Conservation (phyloP, 2,797 vertebrate genomes). For the Prunella strophiata region DNA sequence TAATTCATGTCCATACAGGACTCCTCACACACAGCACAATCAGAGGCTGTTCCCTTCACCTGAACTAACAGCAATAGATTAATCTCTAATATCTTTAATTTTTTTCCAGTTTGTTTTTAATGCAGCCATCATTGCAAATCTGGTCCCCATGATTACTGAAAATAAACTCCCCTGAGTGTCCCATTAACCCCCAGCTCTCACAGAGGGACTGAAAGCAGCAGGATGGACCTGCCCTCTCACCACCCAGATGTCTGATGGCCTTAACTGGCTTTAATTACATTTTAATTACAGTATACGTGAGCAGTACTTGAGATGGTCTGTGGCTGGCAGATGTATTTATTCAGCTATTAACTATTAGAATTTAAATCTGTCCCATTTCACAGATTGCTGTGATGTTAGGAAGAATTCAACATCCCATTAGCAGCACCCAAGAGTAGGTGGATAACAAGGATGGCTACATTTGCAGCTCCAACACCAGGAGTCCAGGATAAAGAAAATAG, state of each 20-base stretch:
- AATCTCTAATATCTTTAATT: not conserved
- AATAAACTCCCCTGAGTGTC: not conserved
- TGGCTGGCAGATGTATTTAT: not conserved
- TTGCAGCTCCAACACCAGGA: not conserved
- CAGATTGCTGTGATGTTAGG: not conserved
- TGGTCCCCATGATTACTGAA: not conserved
- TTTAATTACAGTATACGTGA: not conserved
- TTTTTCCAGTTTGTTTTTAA: not conserved
- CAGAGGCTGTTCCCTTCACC: not conserved
- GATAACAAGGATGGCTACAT: not conserved
- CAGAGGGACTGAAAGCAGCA: not conserved
- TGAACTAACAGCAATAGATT: not conserved
- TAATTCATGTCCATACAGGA: fast-evolving
- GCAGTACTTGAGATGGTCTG: not conserved
- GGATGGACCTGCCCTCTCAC: not conserved
- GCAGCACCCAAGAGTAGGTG: not conserved
- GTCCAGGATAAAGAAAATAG: not conserved
- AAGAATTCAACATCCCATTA: not conserved
- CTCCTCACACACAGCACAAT: not conserved
- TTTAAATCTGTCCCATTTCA: not conserved
- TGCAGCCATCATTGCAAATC: not conserved
- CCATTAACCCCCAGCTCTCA: not conserved
- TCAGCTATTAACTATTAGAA: conserved; percentile 12
- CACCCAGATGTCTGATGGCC: not conserved
- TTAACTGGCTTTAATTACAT: not conserved